Evolutionary conservation across 2,113 vertebrate species (phyloP), one percentile per base, ranked within the genome.

Genomic region (Seriola rivoliana): DNA sequence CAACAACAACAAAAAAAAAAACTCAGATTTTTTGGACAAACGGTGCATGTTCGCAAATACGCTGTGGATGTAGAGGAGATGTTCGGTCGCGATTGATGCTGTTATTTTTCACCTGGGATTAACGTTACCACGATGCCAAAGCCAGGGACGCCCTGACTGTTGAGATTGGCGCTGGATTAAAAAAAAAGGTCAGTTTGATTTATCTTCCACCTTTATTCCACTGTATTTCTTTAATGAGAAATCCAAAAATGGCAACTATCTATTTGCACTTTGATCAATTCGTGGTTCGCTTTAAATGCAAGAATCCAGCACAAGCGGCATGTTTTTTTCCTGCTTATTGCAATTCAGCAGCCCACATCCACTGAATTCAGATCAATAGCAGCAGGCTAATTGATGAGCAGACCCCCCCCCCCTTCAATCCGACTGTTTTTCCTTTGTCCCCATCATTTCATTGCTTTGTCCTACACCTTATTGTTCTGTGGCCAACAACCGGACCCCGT

Each of bases 401-500:
- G 7, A 48, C 25, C 44, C 25, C 29, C 80, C 95, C 92, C 81
- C 92, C 32, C 89, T 91, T 42, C 8, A 42, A 52, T 72, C 44
- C 3, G 89, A 93, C 64, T 94, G 70, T 68, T 73, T 93, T 93
- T 91, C 57, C 86, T 91, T 89, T 91, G 86, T 94, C 63, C 13
- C 85, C 78, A 5, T 25, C 63, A 65, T 71, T 65, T 42, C 77
- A 38, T n/a, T 12, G 19, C 42, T 46, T 44, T 57, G 21, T 75
- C 48, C 69, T 29, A 58, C 57, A 23, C 38, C 73, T 71, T 81
- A 29, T 92, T 92, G 84, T 90, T 66, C 16, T 29, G 17, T 54
- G 34, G 54, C 21, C 46, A 72, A 29, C 29, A 29, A 29, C 29
- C 29, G 29, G 29, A 29, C 29, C 29, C 29, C 29, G 29, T 29